Conservation (phyloP, 2,797 vertebrate species). For the Crax fasciolata region DNA sequence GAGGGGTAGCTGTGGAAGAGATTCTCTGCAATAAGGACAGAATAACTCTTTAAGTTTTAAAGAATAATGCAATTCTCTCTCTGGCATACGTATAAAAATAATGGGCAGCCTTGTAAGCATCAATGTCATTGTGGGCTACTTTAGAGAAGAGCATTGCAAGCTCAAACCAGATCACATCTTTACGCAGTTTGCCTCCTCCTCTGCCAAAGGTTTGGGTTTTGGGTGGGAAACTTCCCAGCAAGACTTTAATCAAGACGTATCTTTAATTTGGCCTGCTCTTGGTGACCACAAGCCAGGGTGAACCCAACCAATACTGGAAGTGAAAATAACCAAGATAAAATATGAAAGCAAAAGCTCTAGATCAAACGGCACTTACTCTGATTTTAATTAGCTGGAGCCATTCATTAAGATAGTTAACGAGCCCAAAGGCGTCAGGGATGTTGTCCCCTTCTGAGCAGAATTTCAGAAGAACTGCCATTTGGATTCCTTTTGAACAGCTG, state of each 20-base stretch:
- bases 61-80: background rate
- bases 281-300: background rate
- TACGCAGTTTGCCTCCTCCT: background rate
- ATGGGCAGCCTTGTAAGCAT: background rate
- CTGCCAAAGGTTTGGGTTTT: background rate
- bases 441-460: conserved; percentile 99
- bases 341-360: background rate
- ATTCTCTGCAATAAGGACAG: conserved; percentile 55
- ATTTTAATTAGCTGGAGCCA: conserved; percentile 91
- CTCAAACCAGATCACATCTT: background rate
- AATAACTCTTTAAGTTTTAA: background rate
- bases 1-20: conserved; percentile 42
- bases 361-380: conserved; percentile 83
- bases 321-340: background rate
- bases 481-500: conserved; percentile 88
- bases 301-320: background rate
- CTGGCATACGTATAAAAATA: background rate
- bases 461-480: conserved; percentile 91
- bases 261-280: background rate
- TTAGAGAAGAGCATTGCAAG: background rate
- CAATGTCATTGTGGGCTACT: accelerated
- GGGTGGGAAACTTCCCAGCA: background rate
- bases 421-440: conserved; percentile 93
- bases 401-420: conserved; percentile 91
- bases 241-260: background rate